Percentiles rank a stretch among this genome's conserved stretches.
These are phyloP conservation scores for Ovibos moschatus DNA, from an alignment of 2,113 vertebrate species.

Conservation along the genomic window DNA sequence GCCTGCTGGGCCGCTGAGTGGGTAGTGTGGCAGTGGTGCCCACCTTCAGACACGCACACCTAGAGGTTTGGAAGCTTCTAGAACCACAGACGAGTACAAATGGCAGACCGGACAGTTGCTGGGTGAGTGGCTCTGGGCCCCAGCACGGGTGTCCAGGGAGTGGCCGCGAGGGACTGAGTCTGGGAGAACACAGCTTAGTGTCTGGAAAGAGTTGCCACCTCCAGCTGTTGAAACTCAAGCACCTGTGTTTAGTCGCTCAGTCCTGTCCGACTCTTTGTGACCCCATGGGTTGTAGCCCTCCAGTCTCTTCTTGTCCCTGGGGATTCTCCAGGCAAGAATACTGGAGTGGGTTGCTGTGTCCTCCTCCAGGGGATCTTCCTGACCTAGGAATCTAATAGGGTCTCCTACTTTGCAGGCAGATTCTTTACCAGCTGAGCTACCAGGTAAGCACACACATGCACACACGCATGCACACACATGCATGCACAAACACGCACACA, in stretches of 20 bases:
- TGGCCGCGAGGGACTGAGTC: accelerated
- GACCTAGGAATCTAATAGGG: not conserved
- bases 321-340: not conserved
- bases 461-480: accelerated
- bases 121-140: not conserved
- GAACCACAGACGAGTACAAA: not conserved
- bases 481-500: accelerated
- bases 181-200: not conserved
- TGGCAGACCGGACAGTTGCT: accelerated
- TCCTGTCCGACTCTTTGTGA: not conserved
- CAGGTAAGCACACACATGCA: not conserved
- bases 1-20: constrained; percentile 77
- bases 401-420: not conserved
- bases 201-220: accelerated
- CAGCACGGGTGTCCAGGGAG: accelerated
- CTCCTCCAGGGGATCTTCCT: not conserved
- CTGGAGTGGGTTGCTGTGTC: not conserved
- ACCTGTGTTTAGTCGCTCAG: not conserved
- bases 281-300: not conserved
- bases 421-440: not conserved
- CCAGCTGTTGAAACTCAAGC: not conserved
- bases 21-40: not conserved
- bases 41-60: not conserved
- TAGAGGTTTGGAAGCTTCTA: not conserved
- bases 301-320: not conserved